Evolutionary conservation across 2,797 vertebrate species (phyloP), one percentile per base, ranked within the genome.

Genomic region (Staurois parvus): DNA sequence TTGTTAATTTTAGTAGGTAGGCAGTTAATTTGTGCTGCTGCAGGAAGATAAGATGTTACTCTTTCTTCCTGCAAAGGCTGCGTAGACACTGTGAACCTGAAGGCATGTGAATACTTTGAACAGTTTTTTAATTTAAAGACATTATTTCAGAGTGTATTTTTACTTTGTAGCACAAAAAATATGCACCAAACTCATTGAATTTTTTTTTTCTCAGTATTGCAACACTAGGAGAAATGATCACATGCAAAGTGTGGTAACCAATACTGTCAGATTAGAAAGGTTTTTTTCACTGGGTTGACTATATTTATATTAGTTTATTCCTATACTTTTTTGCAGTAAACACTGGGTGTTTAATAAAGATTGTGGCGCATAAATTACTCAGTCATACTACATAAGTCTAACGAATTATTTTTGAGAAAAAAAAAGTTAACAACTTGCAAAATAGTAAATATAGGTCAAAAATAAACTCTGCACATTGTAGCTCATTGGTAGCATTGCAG

Each of bases 1-100:
- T 30, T 81, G 79, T 42, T 72, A 59, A 81, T 81, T 72, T 72
- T 72, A 62, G 68, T 26, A 72, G 79, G 68, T 81, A 81, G 79
- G 70, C 70, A 66, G 70, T 66, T 82, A 30, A 83, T 83, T 83
- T 74, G 72, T 45, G 37, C 72, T 67, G 59, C 56, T 24, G 37
- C 42, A 17, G 72, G 72, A 83, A 73, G 52, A 74, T 73, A 37
- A 62, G 32, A 72, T 62, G 52, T 59, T 29, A 30, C 10, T 73
- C 26, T 72, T 72, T 73, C 19, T 72, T 62, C 69, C 69, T 9
- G 62, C 29, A 1, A 52, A 42, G 30, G 28, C 56, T 64, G 32
- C 21, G 5, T 40, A 74, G 59, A 75, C 74, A 74, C 11, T 26
- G 45, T 48, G 21, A 73, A 40, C 29, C 37, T 42, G 48, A 19